Evolutionary conservation across 2,797 vertebrate species (phyloP).

Genomic region (Melanotaenia pygmaea): DNA sequence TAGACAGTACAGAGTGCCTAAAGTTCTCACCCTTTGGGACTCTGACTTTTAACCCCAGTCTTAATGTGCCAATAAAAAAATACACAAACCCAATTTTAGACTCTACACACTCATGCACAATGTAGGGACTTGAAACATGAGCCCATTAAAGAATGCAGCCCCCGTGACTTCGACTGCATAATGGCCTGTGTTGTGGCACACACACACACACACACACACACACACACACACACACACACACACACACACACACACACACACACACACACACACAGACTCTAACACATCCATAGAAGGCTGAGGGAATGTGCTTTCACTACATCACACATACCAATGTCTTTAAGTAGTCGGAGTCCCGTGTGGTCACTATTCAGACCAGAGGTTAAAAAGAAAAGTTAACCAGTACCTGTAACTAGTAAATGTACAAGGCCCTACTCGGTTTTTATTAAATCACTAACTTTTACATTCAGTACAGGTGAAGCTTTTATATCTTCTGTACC

Average conservation of each 20-base stretch:
- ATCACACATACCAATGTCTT: constrained; percentile 37
- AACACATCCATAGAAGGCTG: constrained; percentile 43
- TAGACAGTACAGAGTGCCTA: constrained; percentile 32
- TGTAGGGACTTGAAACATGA: constrained; percentile 68
- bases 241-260: constrained; percentile 38
- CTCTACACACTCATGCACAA: constrained; percentile 42
- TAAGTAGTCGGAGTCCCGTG: constrained; percentile 21
- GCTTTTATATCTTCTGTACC: constrained; percentile 9
- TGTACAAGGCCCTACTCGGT: background rate
- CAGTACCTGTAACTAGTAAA: background rate
- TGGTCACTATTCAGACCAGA: background rate
- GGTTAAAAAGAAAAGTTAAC: background rate
- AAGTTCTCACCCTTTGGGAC: constrained; percentile 54
- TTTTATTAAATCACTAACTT: constrained; percentile 9
- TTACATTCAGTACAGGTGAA: constrained; percentile 9
- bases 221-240: constrained; percentile 31
- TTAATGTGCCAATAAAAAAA: constrained; percentile 52
- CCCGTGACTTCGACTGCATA: constrained; percentile 55
- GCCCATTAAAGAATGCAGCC: constrained; percentile 69
- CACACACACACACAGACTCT: constrained; percentile 20
- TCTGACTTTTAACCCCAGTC: constrained; percentile 59
- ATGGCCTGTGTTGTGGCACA: constrained; percentile 65
- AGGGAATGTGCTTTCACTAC: constrained; percentile 51
- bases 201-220: constrained; percentile 38
- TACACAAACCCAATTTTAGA: constrained; percentile 51